Percentiles rank a stretch among this genome's conserved stretches.
These are phyloP conservation scores for Abscondita cerata DNA, from an alignment of 2,888 invertebrate genomes.

Conservation along the genomic window DNA sequence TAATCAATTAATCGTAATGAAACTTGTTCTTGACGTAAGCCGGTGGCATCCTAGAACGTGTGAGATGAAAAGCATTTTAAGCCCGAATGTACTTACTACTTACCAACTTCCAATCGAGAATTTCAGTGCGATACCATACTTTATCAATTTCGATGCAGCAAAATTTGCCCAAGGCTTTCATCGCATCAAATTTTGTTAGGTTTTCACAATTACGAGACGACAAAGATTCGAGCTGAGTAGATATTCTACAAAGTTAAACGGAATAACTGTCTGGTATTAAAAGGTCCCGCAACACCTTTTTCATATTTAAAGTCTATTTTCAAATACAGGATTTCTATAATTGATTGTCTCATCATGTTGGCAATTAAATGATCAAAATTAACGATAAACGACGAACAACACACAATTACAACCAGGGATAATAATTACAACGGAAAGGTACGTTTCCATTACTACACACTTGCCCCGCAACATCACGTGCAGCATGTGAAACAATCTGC, in stretches of 20 bases:
- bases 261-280: too few species aligned
- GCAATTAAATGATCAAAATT: background rate
- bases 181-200: constrained; percentile 9
- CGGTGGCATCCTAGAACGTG: background rate
- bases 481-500: too few species aligned
- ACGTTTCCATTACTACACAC: too few species aligned
- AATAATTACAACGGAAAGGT: too few species aligned
- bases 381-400: too few species aligned
- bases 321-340: too few species aligned
- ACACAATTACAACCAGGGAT: too few species aligned
- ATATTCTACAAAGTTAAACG: constrained; percentile 9
- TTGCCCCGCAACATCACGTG: too few species aligned
- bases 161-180: constrained; percentile 12
- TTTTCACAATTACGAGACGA: background rate
- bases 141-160: background rate
- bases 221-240: background rate
- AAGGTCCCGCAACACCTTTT: too few species aligned
- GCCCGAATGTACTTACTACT: background rate
- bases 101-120: constrained; percentile 25
- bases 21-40: background rate
- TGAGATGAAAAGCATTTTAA: background rate
- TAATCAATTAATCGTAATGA: constrained; percentile 20
- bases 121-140: constrained; percentile 25
- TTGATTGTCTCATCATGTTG: too few species aligned
- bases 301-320: too few species aligned